Evolutionary conservation across 2,888 invertebrate species (phyloP).

Genomic region (Venustoraphidia nigricollis): DNA sequence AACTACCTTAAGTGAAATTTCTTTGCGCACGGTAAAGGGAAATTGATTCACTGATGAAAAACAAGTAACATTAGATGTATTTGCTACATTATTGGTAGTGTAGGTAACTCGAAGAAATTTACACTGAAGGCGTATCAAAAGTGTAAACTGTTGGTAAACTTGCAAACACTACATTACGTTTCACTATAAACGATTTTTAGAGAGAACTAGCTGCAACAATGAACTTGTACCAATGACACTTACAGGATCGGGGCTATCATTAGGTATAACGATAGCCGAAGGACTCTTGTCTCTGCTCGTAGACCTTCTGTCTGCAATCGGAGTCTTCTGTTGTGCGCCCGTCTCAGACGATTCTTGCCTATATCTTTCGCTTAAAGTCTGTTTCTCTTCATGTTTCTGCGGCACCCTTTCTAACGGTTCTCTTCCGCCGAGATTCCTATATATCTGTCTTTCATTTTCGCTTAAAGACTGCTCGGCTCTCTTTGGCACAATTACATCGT

Average conservation of each 20-base stretch:
- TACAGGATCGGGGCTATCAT: constrained; percentile 54
- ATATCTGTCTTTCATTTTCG: neutral
- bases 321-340: constrained; percentile 7
- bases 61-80: too few relatives aligned
- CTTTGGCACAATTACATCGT: neutral
- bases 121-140: too few relatives aligned
- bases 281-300: constrained; percentile 23
- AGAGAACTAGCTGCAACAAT: neutral
- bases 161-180: too few relatives aligned
- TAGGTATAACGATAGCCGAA: constrained; percentile 46
- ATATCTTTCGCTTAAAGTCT: neutral
- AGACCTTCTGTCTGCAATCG: constrained; percentile 18
- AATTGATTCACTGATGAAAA: too few relatives aligned
- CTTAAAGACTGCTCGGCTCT: neutral
- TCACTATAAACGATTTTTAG: too few relatives aligned
- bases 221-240: constrained; percentile 17
- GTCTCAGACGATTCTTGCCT: neutral
- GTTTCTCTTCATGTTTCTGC: neutral
- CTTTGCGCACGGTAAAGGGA: too few relatives aligned
- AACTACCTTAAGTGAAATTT: too few relatives aligned
- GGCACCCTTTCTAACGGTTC: neutral
- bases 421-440: neutral
- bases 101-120: too few relatives aligned
- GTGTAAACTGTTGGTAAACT: too few relatives aligned
- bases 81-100: too few relatives aligned